Percentiles rank a stretch among this genome's conserved stretches.
These are phyloP conservation scores for Bradysia coprophila DNA, from an alignment of 1,140 invertebrate genomes.

Conservation along the genomic window DNA sequence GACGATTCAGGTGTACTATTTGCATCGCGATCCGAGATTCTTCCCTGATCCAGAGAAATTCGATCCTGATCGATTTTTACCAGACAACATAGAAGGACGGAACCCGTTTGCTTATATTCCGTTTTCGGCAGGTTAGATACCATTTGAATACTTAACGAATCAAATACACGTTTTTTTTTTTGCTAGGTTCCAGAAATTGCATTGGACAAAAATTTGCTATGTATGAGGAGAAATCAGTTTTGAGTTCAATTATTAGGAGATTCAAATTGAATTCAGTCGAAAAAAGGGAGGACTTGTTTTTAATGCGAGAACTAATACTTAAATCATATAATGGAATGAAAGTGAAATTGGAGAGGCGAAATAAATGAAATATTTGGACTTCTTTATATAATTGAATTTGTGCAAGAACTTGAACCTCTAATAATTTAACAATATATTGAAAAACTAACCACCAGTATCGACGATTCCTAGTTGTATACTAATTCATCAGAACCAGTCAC, in stretches of 20 bases:
- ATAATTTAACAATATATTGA: too few relatives aligned
- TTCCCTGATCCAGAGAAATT: too few relatives aligned
- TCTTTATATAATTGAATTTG: too few relatives aligned
- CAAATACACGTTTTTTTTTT: too few relatives aligned
- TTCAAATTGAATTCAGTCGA: slow-evolving; percentile 39
- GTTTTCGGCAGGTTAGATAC: too few relatives aligned
- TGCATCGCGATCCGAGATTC: neutral
- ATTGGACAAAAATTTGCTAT: slow-evolving; percentile 57
- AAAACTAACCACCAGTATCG: too few relatives aligned
- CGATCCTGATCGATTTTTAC: slow-evolving; percentile 55
- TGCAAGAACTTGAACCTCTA: too few relatives aligned
- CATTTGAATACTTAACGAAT: slow-evolving; percentile 67
- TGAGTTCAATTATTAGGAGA: slow-evolving; percentile 42
- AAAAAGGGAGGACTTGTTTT: slow-evolving; percentile 29
- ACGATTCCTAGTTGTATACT: too few relatives aligned
- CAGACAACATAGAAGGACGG: slow-evolving; percentile 32
- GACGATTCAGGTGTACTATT: neutral
- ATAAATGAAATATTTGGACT: too few relatives aligned
- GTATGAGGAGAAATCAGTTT: slow-evolving; percentile 49
- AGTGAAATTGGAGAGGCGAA: slow-evolving; percentile 27
- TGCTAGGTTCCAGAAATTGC: too few relatives aligned
- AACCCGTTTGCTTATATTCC: slow-evolving; percentile 46
- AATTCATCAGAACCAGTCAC: too few relatives aligned
- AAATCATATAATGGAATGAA: slow-evolving; percentile 31
- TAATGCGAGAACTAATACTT: slow-evolving; percentile 33